Evolutionary conservation across 53 echinoderm and acorn worm genomes (phyloP), one percentile per base, ranked within the genome.

Genomic region (Antedon mediterranea): DNA sequence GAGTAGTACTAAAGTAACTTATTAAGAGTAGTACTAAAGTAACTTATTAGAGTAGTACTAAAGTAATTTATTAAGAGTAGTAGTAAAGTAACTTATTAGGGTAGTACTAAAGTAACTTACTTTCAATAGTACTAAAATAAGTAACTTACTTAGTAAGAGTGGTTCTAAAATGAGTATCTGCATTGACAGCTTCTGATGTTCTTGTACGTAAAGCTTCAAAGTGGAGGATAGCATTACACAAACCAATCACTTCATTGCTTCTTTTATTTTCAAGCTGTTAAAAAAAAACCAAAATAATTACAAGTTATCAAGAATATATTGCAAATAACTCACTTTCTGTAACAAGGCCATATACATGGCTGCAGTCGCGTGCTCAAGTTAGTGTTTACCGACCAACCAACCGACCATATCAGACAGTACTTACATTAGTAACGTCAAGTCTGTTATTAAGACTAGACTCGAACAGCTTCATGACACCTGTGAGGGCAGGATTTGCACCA

Each of bases 201-300:
- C 95, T 87, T 37, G 95, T 95, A 41, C 95, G 81, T 77, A 87
- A 81, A 26, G 91, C 95, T 73, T 95, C 95, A 89, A 95, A 95
- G 84, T 95, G 95, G 8, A 95, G 82, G 76, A 95, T 91, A 71
- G 95, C 95, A 43, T 90, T 91, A 77, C 95, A 86, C 77, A 95
- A 82, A 9, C 91, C 91, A 37, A 89, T 77, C 71, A 95, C 89
- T 79, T 94, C 91, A 11, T 85, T 86, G 4, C 89, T 87, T 30
- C 85, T 75, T 71, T 94, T 94, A 71, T 86, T 85, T 43, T 94
- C 89, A 73, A 89, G 43, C 95, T 94, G 74, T 6, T 71, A 3
- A 70, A 34, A 20, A 0, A n/a, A n/a, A n/a, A n/a, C n/a, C n/a
- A n/a, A n/a, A 41, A 7, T 41, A 41, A 41, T 7, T 41, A 41